phyloP scores from a whole-genome alignment of 2,888 invertebrate genomes.

The Ischnus inquisitorius region DNA sequence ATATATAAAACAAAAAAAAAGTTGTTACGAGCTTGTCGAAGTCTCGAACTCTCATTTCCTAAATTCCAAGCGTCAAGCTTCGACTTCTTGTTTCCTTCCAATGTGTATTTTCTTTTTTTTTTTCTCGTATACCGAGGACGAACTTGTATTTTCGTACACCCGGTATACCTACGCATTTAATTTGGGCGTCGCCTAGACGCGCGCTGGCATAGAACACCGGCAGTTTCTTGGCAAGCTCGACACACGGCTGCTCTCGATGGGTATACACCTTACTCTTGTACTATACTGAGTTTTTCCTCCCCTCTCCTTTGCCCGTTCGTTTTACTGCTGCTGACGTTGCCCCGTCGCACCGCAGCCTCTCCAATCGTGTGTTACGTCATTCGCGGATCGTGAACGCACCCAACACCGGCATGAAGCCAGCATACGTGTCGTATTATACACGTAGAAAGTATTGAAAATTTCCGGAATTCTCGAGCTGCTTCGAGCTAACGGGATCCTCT shows the following conservation, averaged over 20 bases:
- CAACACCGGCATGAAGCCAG: background rate
- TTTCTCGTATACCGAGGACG: conserved; percentile 70
- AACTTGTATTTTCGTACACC: conserved; percentile 76
- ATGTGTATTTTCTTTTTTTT: conserved; percentile 41
- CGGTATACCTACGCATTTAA: conserved; percentile 78
- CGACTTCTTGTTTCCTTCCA: conserved; percentile 52
- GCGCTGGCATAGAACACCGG: conserved; percentile 65
- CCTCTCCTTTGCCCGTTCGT: background rate
- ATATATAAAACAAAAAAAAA: background rate
- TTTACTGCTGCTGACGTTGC: conserved; percentile 28
- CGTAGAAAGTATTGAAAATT: background rate
- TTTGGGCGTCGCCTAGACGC: conserved; percentile 77
- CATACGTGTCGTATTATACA: conserved; percentile 13
- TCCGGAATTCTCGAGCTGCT: background rate
- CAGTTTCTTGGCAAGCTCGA: conserved; percentile 68
- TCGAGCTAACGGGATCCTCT: background rate
- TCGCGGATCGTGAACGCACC: conserved; percentile 48
- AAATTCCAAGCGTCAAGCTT: conserved; percentile 7
- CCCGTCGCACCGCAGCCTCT: conserved; percentile 34
- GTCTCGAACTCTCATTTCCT: background rate
- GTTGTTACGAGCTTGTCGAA: background rate
- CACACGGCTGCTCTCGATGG: conserved; percentile 28
- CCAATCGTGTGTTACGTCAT: conserved; percentile 60
- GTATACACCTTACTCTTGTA: conserved; percentile 24
- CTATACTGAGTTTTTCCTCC: background rate